phyloP scores from a whole-genome alignment of 2,797 vertebrate species.

The Melopsittacus undulatus region DNA sequence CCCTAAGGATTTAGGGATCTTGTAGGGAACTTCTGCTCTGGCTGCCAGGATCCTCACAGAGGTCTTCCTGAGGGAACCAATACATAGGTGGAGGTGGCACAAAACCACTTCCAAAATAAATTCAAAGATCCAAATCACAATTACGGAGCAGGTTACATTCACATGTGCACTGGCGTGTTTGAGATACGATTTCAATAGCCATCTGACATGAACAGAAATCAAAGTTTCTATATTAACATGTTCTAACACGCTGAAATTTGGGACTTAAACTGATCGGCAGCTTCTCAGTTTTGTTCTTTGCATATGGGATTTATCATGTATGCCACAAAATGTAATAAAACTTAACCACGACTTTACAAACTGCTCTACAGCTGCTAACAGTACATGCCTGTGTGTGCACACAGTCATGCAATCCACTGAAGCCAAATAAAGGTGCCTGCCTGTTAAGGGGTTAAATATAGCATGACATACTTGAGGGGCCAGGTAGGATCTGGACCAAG shows the following conservation, averaged over 20 bases:
- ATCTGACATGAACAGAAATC: not conserved
- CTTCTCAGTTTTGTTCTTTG: not conserved
- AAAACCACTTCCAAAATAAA: slow-evolving; percentile 30
- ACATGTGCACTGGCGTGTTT: not conserved
- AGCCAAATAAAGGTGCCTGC: not conserved
- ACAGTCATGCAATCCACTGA: not conserved
- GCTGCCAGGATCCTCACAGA: not conserved
- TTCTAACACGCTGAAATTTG: not conserved
- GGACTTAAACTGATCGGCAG: not conserved
- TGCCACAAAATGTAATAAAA: not conserved
- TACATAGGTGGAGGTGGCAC: accelerated
- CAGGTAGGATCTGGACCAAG: not conserved
- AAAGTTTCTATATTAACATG: not conserved
- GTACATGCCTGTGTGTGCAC: not conserved
- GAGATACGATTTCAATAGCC: not conserved
- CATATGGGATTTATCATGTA: accelerated
- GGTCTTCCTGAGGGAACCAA: not conserved
- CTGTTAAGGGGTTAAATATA: slow-evolving; percentile 9
- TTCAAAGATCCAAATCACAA: not conserved
- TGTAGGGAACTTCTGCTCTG: not conserved
- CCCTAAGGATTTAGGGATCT: not conserved
- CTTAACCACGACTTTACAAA: not conserved
- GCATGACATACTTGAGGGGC: not conserved
- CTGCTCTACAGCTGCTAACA: not conserved
- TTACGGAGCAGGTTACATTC: not conserved